A percentile compares a stretch with the other conserved stretches of the same genome.
Conservation (phyloP, 2,888 invertebrate genomes). For the Entomobrya multifasciata region DNA sequence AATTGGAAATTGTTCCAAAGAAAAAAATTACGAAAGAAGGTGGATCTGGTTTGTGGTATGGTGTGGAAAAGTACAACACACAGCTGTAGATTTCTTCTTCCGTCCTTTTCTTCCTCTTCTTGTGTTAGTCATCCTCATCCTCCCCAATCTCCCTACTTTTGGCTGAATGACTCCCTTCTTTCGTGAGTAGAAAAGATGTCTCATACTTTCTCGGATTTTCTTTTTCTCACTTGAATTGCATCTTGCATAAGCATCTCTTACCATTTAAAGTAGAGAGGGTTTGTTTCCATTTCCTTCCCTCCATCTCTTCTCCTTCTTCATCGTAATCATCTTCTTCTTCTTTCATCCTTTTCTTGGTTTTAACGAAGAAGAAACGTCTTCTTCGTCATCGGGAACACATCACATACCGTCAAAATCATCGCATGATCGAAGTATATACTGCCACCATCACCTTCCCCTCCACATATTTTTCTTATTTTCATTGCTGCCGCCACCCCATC, state of each 20-base stretch:
- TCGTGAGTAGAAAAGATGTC: conserved; percentile 7
- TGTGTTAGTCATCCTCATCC: conserved; percentile 59
- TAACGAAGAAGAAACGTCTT: conserved; percentile 47
- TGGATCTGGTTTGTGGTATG: conserved; percentile 29
- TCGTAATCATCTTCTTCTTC: conserved; percentile 28
- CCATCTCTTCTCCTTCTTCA: conserved; percentile 17
- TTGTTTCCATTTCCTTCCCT: conserved; percentile 60
- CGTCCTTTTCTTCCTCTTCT: conserved; percentile 40
- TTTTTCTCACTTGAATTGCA: conserved; percentile 46
- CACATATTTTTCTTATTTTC: conserved; percentile 30
- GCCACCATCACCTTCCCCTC: conserved; percentile 44
- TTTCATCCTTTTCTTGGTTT: conserved; percentile 36
- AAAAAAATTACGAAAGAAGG: conserved; percentile 20
- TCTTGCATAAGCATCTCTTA: not conserved
- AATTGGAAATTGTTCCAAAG: conserved; percentile 26
- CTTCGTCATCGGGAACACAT: conserved; percentile 67
- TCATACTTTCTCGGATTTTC: conserved; percentile 70
- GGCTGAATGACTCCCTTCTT: conserved; percentile 33
- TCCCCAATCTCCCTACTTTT: not conserved
- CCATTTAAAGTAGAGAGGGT: conserved; percentile 30
- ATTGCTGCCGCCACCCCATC: conserved; percentile 23
- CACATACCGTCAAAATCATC: conserved; percentile 66
- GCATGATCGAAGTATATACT: conserved; percentile 20
- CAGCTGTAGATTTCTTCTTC: conserved; percentile 21
- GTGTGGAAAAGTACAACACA: conserved; percentile 16